Evolutionary conservation across 2,888 invertebrate genomes (phyloP).

Genomic region (Adelognathus sp.): DNA sequence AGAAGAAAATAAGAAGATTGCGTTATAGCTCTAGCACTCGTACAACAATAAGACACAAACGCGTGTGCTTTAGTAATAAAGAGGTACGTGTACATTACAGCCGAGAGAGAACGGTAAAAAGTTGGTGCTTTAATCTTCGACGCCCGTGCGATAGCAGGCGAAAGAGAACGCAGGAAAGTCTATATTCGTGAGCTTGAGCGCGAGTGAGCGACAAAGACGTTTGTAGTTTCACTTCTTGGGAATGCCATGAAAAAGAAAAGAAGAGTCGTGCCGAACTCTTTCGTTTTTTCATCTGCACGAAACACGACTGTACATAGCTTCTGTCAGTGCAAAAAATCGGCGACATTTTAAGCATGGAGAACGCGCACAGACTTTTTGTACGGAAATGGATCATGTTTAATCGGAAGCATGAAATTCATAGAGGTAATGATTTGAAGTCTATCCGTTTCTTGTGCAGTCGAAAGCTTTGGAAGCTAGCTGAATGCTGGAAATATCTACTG

Average conservation of each 20-base stretch:
- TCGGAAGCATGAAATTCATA: not conserved
- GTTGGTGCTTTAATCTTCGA: slow-evolving; percentile 51
- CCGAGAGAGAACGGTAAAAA: slow-evolving; percentile 40
- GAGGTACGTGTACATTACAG: slow-evolving; percentile 44
- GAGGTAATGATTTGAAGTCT: not conserved
- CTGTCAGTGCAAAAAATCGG: not conserved
- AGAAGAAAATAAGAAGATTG: not conserved
- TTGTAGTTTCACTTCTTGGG: slow-evolving; percentile 46
- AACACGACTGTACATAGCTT: slow-evolving; percentile 30
- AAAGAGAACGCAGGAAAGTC: slow-evolving; percentile 45
- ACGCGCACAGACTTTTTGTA: slow-evolving; percentile 8
- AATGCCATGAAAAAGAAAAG: slow-evolving; percentile 17
- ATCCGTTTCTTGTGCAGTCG: too few species aligned
- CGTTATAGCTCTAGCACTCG: slow-evolving; percentile 16
- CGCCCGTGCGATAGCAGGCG: slow-evolving; percentile 20
- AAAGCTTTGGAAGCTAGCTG: too few species aligned
- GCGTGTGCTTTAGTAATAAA: slow-evolving; percentile 36
- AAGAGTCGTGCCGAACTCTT: slow-evolving; percentile 20
- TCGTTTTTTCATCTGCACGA: slow-evolving; percentile 53
- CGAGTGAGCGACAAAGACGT: slow-evolving; percentile 42
- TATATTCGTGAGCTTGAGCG: slow-evolving; percentile 28
- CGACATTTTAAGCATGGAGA: slow-evolving; percentile 4
- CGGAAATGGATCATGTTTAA: slow-evolving; percentile 36
- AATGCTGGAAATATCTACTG: too few species aligned
- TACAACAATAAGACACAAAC: slow-evolving; percentile 5